Evolutionary conservation across 2,113 vertebrate species (phyloP).

Genomic region (Procavia capensis): DNA sequence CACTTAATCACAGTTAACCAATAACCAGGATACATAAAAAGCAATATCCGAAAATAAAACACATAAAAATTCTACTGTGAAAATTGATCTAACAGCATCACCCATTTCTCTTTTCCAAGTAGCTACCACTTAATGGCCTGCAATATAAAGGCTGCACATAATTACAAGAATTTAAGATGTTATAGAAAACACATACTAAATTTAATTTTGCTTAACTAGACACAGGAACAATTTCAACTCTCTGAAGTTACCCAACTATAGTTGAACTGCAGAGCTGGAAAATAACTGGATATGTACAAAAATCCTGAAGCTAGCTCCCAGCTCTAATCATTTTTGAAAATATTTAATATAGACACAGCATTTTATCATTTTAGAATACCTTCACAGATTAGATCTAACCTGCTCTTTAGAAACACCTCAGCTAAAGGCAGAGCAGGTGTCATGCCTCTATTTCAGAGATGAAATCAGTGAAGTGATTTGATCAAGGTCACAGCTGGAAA

Average conservation of each 20-base stretch:
- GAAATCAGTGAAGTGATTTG: not conserved
- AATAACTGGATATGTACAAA: not conserved
- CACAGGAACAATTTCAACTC: conserved; percentile 51
- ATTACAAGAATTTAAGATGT: conserved; percentile 37
- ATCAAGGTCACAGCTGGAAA: not conserved
- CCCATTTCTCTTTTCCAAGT: conserved; percentile 71
- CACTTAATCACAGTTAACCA: conserved; percentile 86
- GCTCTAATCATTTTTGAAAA: not conserved
- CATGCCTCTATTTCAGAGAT: not conserved
- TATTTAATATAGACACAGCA: not conserved
- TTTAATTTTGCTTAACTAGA: conserved; percentile 66
- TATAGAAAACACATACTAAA: conserved; percentile 70
- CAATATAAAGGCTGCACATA: conserved; percentile 17
- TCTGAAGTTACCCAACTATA: conserved; percentile 9
- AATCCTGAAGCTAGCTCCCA: not conserved
- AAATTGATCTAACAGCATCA: conserved; percentile 68
- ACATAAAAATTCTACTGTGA: conserved; percentile 71
- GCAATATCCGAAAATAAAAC: conserved; percentile 62
- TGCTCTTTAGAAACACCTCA: not conserved
- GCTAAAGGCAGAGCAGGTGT: not conserved
- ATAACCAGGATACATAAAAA: conserved; percentile 84
- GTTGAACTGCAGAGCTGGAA: not conserved
- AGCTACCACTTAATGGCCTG: conserved; percentile 69
- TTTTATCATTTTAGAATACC: conserved; percentile 22
- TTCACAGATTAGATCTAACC: not conserved